Conservation (phyloP, 2,113 vertebrate genomes). For the Takifugu flavidus region DNA sequence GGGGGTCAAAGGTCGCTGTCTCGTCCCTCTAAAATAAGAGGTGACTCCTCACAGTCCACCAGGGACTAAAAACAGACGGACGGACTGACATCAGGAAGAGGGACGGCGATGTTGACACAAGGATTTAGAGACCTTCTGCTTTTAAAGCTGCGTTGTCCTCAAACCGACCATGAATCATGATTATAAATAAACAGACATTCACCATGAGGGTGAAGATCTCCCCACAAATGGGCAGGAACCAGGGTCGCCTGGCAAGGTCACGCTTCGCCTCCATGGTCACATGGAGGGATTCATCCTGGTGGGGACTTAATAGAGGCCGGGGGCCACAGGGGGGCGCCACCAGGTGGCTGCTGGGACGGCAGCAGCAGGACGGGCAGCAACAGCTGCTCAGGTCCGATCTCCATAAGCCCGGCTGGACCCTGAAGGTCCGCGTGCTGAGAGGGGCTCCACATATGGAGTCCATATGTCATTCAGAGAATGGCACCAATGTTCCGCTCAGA, state of each 20-base stretch:
- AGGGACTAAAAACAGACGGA: constrained; percentile 41
- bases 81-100: constrained; percentile 20
- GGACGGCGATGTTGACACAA: constrained; percentile 35
- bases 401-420: constrained; percentile 1
- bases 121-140: constrained; percentile 49
- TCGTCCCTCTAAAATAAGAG: constrained; percentile 51
- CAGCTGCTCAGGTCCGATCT: constrained; percentile 6
- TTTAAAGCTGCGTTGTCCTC: constrained; percentile 12
- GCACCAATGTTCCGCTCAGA: too few species aligned
- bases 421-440: constrained; percentile 19
- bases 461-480: too few species aligned
- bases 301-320: too few species aligned
- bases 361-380: background rate
- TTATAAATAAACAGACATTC: constrained; percentile 38
- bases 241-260: background rate
- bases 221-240: background rate
- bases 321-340: too few species aligned
- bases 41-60: constrained; percentile 39
- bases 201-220: background rate
- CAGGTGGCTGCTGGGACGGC: too few species aligned
- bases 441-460: constrained; percentile 3
- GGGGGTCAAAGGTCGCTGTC: background rate
- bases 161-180: background rate
- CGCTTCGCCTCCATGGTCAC: background rate
- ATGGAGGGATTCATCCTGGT: too few species aligned